Percentiles rank a stretch among this genome's conserved stretches.
These are phyloP conservation scores for Hanleya hanleyi DNA, from an alignment of 2,888 invertebrate species.

Conservation along the genomic window DNA sequence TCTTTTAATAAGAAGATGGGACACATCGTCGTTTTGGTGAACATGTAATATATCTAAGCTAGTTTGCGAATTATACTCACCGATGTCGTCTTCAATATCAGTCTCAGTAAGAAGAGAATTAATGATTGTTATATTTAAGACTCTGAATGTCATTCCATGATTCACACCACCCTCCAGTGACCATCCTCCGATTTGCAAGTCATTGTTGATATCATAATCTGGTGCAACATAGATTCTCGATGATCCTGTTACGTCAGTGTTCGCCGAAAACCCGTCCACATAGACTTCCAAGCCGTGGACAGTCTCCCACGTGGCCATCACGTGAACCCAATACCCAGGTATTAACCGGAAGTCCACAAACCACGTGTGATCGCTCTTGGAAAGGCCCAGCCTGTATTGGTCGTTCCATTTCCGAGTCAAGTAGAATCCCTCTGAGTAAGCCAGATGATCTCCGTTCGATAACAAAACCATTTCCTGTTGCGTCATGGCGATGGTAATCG, in stretches of 20 bases:
- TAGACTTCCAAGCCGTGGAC: slow-evolving; percentile 45
- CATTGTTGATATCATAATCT: slow-evolving; percentile 20
- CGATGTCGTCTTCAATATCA: background rate
- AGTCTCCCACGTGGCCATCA: slow-evolving; percentile 49
- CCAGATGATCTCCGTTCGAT: slow-evolving; percentile 61
- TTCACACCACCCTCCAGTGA: slow-evolving; percentile 22
- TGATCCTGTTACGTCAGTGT: slow-evolving; percentile 10
- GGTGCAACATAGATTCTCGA: slow-evolving; percentile 27
- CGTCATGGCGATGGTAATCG: slow-evolving; percentile 33
- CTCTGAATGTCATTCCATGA: slow-evolving; percentile 31
- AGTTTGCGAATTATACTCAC: too few relatives aligned
- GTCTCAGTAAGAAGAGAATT: background rate
- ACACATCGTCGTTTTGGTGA: too few relatives aligned
- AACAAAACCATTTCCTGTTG: slow-evolving; percentile 48
- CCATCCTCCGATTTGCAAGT: slow-evolving; percentile 19
- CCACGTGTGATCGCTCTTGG: slow-evolving; percentile 49
- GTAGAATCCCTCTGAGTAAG: slow-evolving; percentile 63
- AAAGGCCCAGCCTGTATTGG: slow-evolving; percentile 64
- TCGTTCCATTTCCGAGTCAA: slow-evolving; percentile 55
- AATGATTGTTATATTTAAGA: background rate
- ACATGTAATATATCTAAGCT: too few relatives aligned
- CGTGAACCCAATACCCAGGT: slow-evolving; percentile 39
- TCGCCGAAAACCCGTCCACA: slow-evolving; percentile 51
- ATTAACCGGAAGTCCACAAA: slow-evolving; percentile 45
- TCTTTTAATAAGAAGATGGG: too few relatives aligned